These are phyloP conservation scores for Mizuhopecten yessoensis DNA, from an alignment of 1,140 invertebrate species.

Conservation along the genomic window DNA sequence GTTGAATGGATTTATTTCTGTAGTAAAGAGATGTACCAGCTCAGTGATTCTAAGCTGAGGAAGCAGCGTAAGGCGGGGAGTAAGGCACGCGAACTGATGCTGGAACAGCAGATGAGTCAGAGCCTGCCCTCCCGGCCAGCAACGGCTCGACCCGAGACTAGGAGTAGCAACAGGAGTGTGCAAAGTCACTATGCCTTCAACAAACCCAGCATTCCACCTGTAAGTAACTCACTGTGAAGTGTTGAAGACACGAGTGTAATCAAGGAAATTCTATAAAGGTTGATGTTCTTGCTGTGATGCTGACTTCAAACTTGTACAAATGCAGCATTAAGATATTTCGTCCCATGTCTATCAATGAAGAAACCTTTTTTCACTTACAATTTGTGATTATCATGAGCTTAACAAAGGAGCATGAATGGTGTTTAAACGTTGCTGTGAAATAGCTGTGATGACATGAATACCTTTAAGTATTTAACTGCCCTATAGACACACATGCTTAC, in stretches of 20 bases:
- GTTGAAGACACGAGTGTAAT: too few relatives aligned
- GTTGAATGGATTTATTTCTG: slow-evolving; percentile 42
- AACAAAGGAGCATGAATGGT: too few relatives aligned
- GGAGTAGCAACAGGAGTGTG: slow-evolving; percentile 65
- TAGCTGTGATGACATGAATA: too few relatives aligned
- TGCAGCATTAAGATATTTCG: too few relatives aligned
- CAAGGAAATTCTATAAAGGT: too few relatives aligned
- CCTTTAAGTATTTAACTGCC: too few relatives aligned
- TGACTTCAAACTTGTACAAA: too few relatives aligned
- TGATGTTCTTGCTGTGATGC: too few relatives aligned
- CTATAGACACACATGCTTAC: not conserved
- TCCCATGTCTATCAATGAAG: not conserved
- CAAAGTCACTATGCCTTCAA: slow-evolving; percentile 79
- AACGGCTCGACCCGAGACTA: slow-evolving; percentile 44
- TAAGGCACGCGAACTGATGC: slow-evolving; percentile 71
- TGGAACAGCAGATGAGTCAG: slow-evolving; percentile 71
- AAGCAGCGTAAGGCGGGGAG: slow-evolving; percentile 76
- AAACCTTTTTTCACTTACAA: not conserved
- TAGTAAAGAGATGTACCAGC: slow-evolving; percentile 78
- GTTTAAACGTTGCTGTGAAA: too few relatives aligned
- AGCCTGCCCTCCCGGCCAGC: slow-evolving; percentile 22
- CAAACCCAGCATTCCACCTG: slow-evolving; percentile 76
- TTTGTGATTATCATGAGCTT: too few relatives aligned
- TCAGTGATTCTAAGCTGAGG: slow-evolving; percentile 75
- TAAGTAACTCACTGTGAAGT: too few relatives aligned